phyloP scores from a whole-genome alignment of 2,888 invertebrate species.

The Lithophane socia region DNA sequence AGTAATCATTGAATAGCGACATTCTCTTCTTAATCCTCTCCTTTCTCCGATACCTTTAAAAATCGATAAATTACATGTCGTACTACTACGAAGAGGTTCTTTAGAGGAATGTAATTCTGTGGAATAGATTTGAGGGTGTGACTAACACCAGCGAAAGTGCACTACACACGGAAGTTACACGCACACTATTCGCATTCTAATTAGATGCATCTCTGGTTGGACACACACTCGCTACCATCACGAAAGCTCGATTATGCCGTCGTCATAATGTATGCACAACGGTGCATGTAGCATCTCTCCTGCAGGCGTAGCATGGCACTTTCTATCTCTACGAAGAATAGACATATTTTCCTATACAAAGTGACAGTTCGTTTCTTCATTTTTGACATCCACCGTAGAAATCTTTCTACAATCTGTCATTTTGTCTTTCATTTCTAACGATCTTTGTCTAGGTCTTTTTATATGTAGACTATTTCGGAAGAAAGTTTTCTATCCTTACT shows the following conservation, averaged over 20 bases:
- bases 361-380: too few species aligned
- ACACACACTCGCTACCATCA: slow-evolving; percentile 1
- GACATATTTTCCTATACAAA: too few species aligned
- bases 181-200: slow-evolving; percentile 36
- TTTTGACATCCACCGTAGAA: too few species aligned
- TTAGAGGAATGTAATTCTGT: neutral
- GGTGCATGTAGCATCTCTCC: neutral
- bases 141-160: slow-evolving; percentile 35
- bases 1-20: neutral
- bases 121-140: neutral
- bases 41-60: neutral
- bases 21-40: neutral
- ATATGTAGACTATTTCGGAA: too few species aligned
- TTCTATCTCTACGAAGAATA: too few species aligned
- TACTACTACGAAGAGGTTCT: neutral
- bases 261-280: slow-evolving; percentile 21
- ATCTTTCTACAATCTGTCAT: too few species aligned
- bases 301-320: too few species aligned
- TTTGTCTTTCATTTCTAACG: too few species aligned
- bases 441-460: too few species aligned
- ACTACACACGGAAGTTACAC: slow-evolving; percentile 22
- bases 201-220: slow-evolving; percentile 21
- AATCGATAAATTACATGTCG: neutral
- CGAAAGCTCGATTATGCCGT: neutral
- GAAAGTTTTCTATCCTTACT: too few species aligned